Percentiles rank a stretch among this genome's conserved stretches.
Evolutionary conservation across 2,113 vertebrate genomes (phyloP).

Genomic region (Otis tarda): DNA sequence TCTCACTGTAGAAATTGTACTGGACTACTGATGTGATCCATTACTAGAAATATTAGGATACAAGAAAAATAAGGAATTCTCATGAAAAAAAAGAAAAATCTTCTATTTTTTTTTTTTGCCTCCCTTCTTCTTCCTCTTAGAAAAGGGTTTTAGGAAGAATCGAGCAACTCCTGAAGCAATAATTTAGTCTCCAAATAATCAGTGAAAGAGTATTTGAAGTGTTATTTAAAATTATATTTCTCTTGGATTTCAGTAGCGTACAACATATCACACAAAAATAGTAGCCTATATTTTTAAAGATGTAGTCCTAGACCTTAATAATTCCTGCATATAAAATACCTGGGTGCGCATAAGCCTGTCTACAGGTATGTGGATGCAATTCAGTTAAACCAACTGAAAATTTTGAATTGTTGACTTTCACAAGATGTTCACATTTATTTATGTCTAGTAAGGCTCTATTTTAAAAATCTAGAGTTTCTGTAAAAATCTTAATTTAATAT

Average conservation of each 20-base stretch:
- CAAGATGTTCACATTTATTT: not conserved
- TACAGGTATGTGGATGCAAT: not conserved
- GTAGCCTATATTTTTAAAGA: not conserved
- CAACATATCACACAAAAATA: not conserved
- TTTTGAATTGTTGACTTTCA: not conserved
- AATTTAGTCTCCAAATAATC: not conserved
- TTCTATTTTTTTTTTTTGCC: not conserved
- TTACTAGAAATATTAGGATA: conserved; percentile 21
- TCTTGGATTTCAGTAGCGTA: not conserved
- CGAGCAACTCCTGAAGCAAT: not conserved
- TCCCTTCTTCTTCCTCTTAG: not conserved
- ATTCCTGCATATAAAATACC: not conserved
- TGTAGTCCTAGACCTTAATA: not conserved
- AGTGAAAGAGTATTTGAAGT: not conserved
- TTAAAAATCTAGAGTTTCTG: not conserved
- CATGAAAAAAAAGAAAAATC: not conserved
- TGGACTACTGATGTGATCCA: conserved; percentile 12
- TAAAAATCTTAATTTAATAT: not conserved
- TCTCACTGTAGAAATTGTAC: conserved; percentile 9
- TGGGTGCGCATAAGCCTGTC: not conserved
- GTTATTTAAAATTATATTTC: not conserved
- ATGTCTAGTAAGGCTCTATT: not conserved
- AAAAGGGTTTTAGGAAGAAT: not conserved
- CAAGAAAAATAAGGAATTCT: conserved; percentile 8
- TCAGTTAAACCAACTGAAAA: not conserved